Conservation (phyloP, 2,113 vertebrate genomes). For the Lampris megalopsis region DNA sequence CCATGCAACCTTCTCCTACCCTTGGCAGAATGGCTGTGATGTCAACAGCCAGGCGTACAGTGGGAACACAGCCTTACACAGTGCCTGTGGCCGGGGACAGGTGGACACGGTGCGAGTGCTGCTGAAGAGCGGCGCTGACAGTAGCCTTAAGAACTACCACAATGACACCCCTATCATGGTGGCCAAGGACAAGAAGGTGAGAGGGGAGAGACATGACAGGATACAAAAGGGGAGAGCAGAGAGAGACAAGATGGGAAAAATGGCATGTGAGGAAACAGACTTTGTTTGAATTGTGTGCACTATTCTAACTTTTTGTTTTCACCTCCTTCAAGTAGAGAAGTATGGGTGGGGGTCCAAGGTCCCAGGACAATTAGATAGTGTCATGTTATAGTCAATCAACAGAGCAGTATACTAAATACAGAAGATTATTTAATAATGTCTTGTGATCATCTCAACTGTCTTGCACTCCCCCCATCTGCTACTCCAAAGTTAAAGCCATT, state of each 20-base stretch:
- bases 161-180: constrained; percentile 92
- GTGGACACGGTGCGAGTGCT: constrained; percentile 85
- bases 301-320: background rate
- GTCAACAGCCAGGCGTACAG: constrained; percentile 91
- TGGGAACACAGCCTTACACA: constrained; percentile 89
- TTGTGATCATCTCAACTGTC: constrained; percentile 11
- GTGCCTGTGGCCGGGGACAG: constrained; percentile 88
- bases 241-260: too few relatives aligned
- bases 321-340: background rate
- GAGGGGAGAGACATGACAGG: constrained; percentile 1
- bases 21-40: constrained; percentile 85
- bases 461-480: constrained; percentile 13
- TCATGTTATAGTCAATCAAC: too few relatives aligned
- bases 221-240: background rate
- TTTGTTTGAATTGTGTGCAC: background rate
- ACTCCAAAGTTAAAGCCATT: background rate
- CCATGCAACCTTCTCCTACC: constrained; percentile 9
- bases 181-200: constrained; percentile 89
- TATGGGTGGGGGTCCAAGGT: background rate
- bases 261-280: background rate
- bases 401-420: too few relatives aligned
- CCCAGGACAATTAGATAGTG: background rate
- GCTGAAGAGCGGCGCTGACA: constrained; percentile 88
- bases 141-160: constrained; percentile 91
- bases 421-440: background rate